A percentile compares a stretch with the other conserved stretches of the same genome.
These are phyloP conservation scores for Tragopan temminckii DNA, from an alignment of 2,797 vertebrate species.

Conservation along the genomic window DNA sequence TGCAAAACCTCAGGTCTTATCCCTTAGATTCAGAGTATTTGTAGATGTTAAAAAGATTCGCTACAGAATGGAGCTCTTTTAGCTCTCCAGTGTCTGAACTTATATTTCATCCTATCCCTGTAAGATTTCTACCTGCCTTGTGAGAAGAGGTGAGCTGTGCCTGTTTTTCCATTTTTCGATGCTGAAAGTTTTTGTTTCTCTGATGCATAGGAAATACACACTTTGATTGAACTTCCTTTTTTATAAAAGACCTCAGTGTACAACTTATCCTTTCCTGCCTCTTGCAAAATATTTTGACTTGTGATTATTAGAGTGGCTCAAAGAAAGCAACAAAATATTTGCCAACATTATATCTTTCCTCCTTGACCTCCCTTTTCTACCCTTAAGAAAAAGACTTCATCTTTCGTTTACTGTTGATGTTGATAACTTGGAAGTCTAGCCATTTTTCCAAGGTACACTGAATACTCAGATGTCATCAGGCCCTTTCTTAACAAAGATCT, in stretches of 20 bases:
- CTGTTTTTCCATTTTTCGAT: conserved; percentile 39
- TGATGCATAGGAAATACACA: conserved; percentile 42
- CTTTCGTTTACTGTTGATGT: conserved; percentile 16
- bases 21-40: not conserved
- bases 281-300: conserved; percentile 68
- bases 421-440: not conserved
- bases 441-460: not conserved
- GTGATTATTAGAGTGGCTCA: conserved; percentile 5
- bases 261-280: conserved; percentile 64
- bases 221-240: conserved; percentile 62
- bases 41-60: not conserved
- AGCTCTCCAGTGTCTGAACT: not conserved
- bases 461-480: not conserved
- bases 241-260: conserved; percentile 52
- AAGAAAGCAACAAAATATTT: conserved; percentile 34
- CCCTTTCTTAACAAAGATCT: not conserved
- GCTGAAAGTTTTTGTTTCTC: conserved; percentile 45
- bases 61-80: not conserved
- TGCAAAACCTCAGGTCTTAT: not conserved
- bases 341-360: conserved; percentile 34
- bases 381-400: not conserved
- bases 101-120: not conserved
- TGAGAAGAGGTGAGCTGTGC: not conserved
- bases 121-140: not conserved
- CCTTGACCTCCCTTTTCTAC: not conserved